phyloP scores from a whole-genome alignment of 1,140 invertebrate species.

The Calliphora vicina region DNA sequence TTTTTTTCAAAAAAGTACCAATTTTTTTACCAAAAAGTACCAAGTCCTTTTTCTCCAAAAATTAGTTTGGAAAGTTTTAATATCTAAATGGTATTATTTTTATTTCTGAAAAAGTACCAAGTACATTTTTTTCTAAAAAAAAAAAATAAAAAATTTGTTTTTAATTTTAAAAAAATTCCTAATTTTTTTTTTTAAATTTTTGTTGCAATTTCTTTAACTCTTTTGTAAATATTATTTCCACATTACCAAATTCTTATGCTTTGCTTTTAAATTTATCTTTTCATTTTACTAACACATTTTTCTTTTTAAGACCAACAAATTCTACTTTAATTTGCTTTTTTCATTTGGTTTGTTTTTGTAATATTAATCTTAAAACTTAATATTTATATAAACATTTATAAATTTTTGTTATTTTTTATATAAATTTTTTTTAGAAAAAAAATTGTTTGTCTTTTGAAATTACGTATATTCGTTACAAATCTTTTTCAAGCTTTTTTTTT shows the following conservation, averaged over 20 bases:
- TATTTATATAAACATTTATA: constrained; percentile 34
- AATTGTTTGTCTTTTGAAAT: constrained; percentile 44
- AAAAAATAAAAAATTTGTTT: background rate
- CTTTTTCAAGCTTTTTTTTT: constrained; percentile 8
- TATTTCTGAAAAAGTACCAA: too few species aligned
- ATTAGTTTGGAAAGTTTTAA: too few species aligned
- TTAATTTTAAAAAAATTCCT: too few species aligned
- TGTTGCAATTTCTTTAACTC: background rate
- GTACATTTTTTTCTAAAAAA: too few species aligned
- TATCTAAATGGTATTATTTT: too few species aligned
- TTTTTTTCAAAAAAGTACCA: too few species aligned
- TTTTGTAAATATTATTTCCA: too few species aligned
- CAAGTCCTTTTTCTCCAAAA: too few species aligned
- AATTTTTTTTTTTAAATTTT: background rate
- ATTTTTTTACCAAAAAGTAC: too few species aligned
- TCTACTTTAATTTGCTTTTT: constrained; percentile 11
- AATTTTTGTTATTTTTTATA: constrained; percentile 48
- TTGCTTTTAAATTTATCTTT: background rate
- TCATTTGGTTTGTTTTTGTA: background rate
- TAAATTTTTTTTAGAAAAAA: constrained; percentile 46
- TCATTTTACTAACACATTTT: constrained; percentile 16
- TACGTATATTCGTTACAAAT: constrained; percentile 34
- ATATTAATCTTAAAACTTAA: constrained; percentile 26
- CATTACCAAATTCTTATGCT: background rate
- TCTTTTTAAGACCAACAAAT: constrained; percentile 15